Evolutionary conservation across 2,797 vertebrate genomes (phyloP), one percentile per base, ranked within the genome.

Genomic region (Oryzias sinensis): DNA sequence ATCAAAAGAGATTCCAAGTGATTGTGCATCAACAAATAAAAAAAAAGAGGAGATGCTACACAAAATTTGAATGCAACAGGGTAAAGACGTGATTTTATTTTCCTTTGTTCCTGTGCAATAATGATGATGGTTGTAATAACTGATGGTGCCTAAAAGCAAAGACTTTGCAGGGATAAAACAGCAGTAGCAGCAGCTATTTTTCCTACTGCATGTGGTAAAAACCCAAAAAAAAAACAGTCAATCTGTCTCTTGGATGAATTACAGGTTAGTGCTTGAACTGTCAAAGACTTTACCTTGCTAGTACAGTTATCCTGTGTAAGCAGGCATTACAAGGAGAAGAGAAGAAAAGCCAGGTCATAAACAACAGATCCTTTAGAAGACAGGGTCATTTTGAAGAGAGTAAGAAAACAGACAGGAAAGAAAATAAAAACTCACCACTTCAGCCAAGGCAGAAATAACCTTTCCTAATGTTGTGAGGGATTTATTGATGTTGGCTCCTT

Each of bases 401-500:
- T 33, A 55, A 49, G 68, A 67, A 33, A 56, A 18, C 50, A 20
- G 40, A 33, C 15, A 16, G 13, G 33, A 48, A 48, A 55, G 24
- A 0, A 33, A 44, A 68, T 22, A 43, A 11, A 58, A 45, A 94
- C 96, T 95, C 80, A 99, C 97, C 95, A 99, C 96, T 86, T 99
- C 97, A 33, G 97, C 97, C 82, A 99, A 81, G 1, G 97, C 97
- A 58, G 97, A 99, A 87, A 99, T 99, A 72, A 99, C 97, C 87
- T 99, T 99, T 80, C 97, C 97, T 90, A 99, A 82, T 2, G 97
- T 99, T 59, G 97, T 99, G 68, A 99, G 93, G 72, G 97, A 99
- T 77, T 99, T 99, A 90, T 99, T 99, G 83, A 99, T 99, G 87
- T 99, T 99, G 76, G 97, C 97, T 79, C 97, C 97, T 82, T 99